Evolutionary conservation across 2,113 vertebrate species (phyloP).

Genomic region (Nycticryphes semicollaris): DNA sequence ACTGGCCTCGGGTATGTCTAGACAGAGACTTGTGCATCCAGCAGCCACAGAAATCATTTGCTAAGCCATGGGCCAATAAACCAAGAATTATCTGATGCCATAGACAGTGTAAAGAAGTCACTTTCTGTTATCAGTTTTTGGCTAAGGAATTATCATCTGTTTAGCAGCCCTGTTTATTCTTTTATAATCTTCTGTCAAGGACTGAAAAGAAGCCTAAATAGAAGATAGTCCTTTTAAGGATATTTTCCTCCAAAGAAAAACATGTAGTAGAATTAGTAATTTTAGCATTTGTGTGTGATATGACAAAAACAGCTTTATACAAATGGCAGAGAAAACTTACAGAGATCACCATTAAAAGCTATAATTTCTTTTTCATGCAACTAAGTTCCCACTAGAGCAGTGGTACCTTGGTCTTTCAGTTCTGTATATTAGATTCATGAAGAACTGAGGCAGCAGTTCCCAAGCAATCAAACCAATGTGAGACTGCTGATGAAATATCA

Average conservation of each 20-base stretch:
- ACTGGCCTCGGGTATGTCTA: not conserved
- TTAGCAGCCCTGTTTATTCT: not conserved
- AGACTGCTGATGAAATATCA: not conserved
- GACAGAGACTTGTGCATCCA: not conserved
- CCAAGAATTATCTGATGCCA: conserved; percentile 2
- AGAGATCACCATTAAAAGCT: not conserved
- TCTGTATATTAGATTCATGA: not conserved
- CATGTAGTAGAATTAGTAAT: not conserved
- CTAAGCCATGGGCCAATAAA: not conserved
- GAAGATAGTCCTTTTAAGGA: not conserved
- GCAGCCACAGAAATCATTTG: not conserved
- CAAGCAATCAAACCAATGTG: not conserved
- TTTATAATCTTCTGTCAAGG: not conserved
- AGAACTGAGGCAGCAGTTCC: not conserved
- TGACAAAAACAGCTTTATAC: not conserved
- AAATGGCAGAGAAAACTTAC: not conserved
- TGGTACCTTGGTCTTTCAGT: not conserved
- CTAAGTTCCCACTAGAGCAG: not conserved
- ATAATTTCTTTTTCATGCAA: not conserved
- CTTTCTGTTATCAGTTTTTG: not conserved
- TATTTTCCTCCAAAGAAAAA: not conserved
- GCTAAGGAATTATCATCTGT: not conserved
- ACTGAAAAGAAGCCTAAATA: not conserved
- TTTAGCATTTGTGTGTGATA: not conserved
- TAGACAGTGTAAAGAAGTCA: not conserved